Percentiles rank a stretch among this genome's conserved stretches.
Conservation (phyloP, 2,113 vertebrate species). For the Okapia johnstoni region DNA sequence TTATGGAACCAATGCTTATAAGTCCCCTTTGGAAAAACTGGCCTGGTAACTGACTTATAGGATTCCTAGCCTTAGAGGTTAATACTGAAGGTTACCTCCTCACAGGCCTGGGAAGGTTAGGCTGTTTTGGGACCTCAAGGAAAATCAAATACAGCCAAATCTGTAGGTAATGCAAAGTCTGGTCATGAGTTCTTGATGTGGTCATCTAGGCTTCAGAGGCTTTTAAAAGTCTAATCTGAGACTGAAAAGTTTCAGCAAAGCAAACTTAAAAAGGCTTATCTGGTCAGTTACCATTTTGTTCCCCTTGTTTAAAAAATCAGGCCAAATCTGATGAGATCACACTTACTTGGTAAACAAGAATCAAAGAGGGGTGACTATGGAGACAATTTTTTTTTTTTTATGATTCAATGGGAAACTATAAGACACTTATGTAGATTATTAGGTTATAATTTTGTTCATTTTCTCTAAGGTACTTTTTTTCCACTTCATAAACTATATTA, state of each 20-base stretch:
- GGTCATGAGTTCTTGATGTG: neutral
- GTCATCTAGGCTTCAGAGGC: neutral
- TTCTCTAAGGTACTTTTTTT: neutral
- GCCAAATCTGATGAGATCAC: neutral
- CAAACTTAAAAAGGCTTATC: neutral
- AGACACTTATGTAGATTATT: neutral
- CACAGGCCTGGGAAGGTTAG: neutral
- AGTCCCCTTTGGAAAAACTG: neutral
- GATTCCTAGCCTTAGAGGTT: neutral
- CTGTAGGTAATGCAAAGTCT: neutral
- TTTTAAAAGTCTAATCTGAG: neutral
- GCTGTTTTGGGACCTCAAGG: no score
- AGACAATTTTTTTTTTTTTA: neutral
- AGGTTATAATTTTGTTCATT: neutral
- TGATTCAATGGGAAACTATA: neutral
- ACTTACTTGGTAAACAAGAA: neutral
- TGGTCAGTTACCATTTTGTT: neutral
- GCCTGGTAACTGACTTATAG: neutral
- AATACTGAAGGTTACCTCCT: neutral
- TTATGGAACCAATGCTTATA: neutral
- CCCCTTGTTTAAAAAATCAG: neutral
- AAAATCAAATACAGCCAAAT: neutral
- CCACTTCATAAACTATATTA: neutral
- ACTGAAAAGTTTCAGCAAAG: neutral
- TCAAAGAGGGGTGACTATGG: neutral